phyloP scores from a whole-genome alignment of 2,113 vertebrate genomes.

The Ciconia maguari region DNA sequence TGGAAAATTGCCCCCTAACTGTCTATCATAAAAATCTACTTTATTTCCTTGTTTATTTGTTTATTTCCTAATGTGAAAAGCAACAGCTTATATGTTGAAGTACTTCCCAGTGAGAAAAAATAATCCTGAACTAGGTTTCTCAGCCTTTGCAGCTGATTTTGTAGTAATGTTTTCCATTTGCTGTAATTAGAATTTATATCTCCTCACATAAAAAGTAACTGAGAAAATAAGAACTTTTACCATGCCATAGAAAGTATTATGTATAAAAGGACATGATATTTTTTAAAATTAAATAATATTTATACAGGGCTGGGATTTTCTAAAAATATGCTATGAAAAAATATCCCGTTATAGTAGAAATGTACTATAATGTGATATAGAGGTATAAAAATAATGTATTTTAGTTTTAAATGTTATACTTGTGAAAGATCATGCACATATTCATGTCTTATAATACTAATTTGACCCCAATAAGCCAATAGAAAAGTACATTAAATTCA shows the following conservation, averaged over 20 bases:
- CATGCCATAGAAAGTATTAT: background rate
- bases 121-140: background rate
- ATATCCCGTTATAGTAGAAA: background rate
- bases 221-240: background rate
- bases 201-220: background rate
- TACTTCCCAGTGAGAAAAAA: background rate
- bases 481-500: background rate
- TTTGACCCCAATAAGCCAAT: background rate
- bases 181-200: background rate
- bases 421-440: background rate
- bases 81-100: background rate
- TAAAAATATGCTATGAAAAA: background rate
- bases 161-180: background rate
- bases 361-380: background rate
- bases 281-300: background rate
- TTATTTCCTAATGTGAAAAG: background rate
- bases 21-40: background rate
- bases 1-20: conserved; percentile 9
- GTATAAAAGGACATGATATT: background rate
- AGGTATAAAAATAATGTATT: background rate
- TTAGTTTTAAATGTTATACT: background rate
- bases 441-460: background rate
- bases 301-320: background rate
- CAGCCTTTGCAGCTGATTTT: background rate
- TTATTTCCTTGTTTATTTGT: conserved; percentile 1